Percentiles rank a stretch among this genome's conserved stretches.
Evolutionary conservation across 2,113 vertebrate genomes (phyloP).

Genomic region (Pangasianodon hypophthalmus): DNA sequence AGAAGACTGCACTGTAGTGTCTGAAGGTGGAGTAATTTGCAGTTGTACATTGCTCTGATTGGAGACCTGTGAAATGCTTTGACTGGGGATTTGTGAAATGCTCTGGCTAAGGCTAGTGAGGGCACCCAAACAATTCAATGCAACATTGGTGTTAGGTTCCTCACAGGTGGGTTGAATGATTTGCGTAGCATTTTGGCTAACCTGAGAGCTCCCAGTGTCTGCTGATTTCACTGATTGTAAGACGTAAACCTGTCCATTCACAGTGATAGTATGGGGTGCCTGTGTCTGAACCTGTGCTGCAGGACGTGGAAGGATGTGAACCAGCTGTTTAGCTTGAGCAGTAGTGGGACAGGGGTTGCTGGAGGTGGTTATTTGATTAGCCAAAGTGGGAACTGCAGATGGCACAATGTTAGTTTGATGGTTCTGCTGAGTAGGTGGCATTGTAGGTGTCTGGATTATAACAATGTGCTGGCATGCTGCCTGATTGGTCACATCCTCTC

Average conservation of each 20-base stretch:
- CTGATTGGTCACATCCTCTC: slow-evolving; percentile 85
- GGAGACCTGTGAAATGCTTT: slow-evolving; percentile 75
- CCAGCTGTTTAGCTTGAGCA: slow-evolving; percentile 90
- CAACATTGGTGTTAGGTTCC: slow-evolving; percentile 91
- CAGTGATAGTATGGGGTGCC: slow-evolving; percentile 91
- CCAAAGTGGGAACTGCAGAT: slow-evolving; percentile 73
- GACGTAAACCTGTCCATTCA: slow-evolving; percentile 95
- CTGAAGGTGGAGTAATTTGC: slow-evolving; percentile 68
- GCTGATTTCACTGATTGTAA: slow-evolving; percentile 90
- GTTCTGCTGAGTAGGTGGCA: slow-evolving; percentile 79
- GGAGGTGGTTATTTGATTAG: slow-evolving; percentile 71
- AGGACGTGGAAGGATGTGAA: slow-evolving; percentile 94
- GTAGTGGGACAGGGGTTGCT: slow-evolving; percentile 72
- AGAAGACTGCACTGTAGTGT: slow-evolving; percentile 67
- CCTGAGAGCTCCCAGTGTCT: slow-evolving; percentile 80
- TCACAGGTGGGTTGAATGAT: slow-evolving; percentile 92
- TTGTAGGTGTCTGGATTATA: slow-evolving; percentile 93
- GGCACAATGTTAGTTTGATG: slow-evolving; percentile 78
- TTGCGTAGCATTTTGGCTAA: slow-evolving; percentile 81
- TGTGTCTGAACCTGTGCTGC: slow-evolving; percentile 74
- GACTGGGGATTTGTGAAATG: slow-evolving; percentile 89
- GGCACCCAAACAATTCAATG: slow-evolving; percentile 93
- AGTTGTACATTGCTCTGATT: slow-evolving; percentile 68
- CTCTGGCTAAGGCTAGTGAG: slow-evolving; percentile 96
- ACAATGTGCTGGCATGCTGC: slow-evolving; percentile 93